These are phyloP conservation scores for Tenrec ecaudatus DNA, from an alignment of 2,113 vertebrate genomes.

Conservation along the genomic window DNA sequence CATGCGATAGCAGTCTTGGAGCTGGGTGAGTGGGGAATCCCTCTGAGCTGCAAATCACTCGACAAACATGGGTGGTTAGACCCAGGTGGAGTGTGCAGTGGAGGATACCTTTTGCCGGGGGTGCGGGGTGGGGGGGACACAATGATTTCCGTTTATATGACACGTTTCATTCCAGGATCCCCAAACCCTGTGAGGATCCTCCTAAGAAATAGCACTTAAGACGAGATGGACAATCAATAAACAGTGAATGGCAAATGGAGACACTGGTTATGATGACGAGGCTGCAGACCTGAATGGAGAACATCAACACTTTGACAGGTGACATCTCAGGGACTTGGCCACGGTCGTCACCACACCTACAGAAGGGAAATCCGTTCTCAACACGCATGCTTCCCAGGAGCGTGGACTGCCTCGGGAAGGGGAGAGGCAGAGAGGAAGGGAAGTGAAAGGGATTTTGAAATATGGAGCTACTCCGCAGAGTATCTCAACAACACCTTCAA, in stretches of 20 bases:
- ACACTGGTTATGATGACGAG: slow-evolving; percentile 34
- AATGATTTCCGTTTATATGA: slow-evolving; percentile 74
- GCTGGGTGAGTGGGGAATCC: not conserved
- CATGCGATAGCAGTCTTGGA: not conserved
- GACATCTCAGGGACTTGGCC: slow-evolving; percentile 33
- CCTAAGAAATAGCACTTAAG: slow-evolving; percentile 69
- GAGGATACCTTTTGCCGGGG: slow-evolving; percentile 72
- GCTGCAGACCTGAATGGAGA: slow-evolving; percentile 58
- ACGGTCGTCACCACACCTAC: slow-evolving; percentile 57
- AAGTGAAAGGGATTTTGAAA: slow-evolving; percentile 57
- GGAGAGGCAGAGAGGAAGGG: not conserved
- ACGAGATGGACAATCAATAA: slow-evolving; percentile 58
- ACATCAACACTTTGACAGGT: slow-evolving; percentile 63
- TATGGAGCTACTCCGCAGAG: slow-evolving; percentile 60
- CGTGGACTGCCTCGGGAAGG: not conserved
- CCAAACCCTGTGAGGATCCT: slow-evolving; percentile 51
- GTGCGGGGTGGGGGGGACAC: not conserved
- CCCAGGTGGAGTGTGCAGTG: slow-evolving; percentile 54
- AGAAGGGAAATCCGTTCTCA: slow-evolving; percentile 39
- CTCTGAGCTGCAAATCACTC: slow-evolving; percentile 23
- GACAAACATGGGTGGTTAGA: not conserved
- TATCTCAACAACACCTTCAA: slow-evolving; percentile 71
- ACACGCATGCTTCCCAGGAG: slow-evolving; percentile 14
- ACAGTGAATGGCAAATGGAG: slow-evolving; percentile 49
- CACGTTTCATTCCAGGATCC: slow-evolving; percentile 66